Percentiles rank a stretch among this genome's conserved stretches.
These are phyloP conservation scores for Liposcelis brunnea DNA, from an alignment of 2,888 invertebrate genomes.

Conservation along the genomic window DNA sequence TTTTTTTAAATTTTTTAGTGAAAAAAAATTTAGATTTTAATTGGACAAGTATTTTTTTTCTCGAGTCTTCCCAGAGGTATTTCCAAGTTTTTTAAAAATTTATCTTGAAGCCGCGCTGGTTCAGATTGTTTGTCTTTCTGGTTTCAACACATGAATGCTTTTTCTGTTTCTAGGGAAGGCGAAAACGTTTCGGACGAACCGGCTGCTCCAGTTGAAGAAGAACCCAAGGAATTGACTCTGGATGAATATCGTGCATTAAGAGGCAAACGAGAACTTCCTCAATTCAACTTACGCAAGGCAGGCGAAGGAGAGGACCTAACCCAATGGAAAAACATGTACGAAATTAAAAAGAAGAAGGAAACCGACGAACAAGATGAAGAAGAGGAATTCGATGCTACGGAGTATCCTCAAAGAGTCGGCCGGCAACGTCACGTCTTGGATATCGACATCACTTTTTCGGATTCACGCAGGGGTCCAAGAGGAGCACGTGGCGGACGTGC, in stretches of 20 bases:
- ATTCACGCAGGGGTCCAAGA: conserved; percentile 54
- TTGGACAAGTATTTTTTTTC: too few relatives aligned
- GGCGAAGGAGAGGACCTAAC: conserved; percentile 83
- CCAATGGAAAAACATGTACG: conserved; percentile 85
- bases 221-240: conserved; percentile 71
- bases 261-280: conserved; percentile 62
- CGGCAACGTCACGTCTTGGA: conserved; percentile 71
- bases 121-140: too few relatives aligned
- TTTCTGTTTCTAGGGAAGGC: conserved; percentile 20
- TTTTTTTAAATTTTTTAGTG: too few relatives aligned
- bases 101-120: too few relatives aligned
- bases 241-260: conserved; percentile 89
- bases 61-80: too few relatives aligned
- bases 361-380: conserved; percentile 29
- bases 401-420: conserved; percentile 72
- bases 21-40: too few relatives aligned
- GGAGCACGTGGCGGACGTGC: conserved; percentile 40
- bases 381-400: conserved; percentile 47
- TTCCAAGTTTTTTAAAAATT: too few relatives aligned
- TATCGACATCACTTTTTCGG: conserved; percentile 76
- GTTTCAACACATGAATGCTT: not conserved
- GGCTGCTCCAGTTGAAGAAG: conserved; percentile 44
- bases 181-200: conserved; percentile 21
- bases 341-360: conserved; percentile 51
- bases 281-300: conserved; percentile 81